Percentiles rank a stretch among this genome's conserved stretches.
Evolutionary conservation across 2,888 invertebrate genomes (phyloP).

Genomic region (Melangyna quadrimaculata): DNA sequence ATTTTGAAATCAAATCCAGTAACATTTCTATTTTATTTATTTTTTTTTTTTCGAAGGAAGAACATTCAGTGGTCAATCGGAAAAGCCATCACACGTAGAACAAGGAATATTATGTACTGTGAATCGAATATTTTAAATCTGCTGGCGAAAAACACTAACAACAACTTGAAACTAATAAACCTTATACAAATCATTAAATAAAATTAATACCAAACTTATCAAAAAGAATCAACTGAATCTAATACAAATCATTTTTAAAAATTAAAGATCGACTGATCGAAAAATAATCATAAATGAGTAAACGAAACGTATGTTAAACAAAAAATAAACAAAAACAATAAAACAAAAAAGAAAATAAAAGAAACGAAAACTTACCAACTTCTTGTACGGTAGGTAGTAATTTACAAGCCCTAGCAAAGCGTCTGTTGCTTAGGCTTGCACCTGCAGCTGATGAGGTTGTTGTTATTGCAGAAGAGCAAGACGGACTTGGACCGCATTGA

Average conservation of each 20-base stretch:
- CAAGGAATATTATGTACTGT: not conserved
- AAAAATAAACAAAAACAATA: conserved; percentile 65
- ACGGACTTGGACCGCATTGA: conserved; percentile 58
- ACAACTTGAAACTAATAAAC: not conserved
- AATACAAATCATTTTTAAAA: too few species aligned
- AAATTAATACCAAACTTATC: conserved; percentile 12
- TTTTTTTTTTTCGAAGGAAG: too few species aligned
- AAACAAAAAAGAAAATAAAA: conserved; percentile 47
- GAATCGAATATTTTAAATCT: not conserved
- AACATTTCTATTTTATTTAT: too few species aligned
- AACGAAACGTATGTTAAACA: conserved; percentile 26
- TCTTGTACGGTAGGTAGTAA: conserved; percentile 87
- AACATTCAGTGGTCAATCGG: too few species aligned
- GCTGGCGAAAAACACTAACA: not conserved
- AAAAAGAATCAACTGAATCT: too few species aligned
- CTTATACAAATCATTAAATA: not conserved
- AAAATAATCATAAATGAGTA: conserved; percentile 36
- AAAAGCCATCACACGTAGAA: too few species aligned
- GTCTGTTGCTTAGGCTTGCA: conserved; percentile 74
- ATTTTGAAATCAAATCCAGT: too few species aligned
- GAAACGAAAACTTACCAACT: conserved; percentile 84
- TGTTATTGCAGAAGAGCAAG: conserved; percentile 65
- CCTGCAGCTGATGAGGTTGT: conserved; percentile 73
- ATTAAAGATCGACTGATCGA: too few species aligned
- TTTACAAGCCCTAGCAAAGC: conserved; percentile 79